Base-by-base conservation (phyloP, 2,888 invertebrate genomes). In the Brenthis hecate region DNA sequence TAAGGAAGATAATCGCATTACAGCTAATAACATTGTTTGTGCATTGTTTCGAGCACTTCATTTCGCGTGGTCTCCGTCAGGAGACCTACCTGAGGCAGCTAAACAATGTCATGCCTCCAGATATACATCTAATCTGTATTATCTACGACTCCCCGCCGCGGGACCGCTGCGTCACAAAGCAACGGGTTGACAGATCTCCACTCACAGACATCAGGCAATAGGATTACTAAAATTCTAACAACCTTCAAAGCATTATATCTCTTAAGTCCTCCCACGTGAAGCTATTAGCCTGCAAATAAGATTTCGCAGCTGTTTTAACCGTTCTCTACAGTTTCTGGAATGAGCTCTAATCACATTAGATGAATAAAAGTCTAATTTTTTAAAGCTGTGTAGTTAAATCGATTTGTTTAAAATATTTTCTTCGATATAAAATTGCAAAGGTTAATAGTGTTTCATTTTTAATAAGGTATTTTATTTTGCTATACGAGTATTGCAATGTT, bases 131-230 rank as follows among this genome's bases (percentile, higher is more conserved):
- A 89, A 91, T 91, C 92, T 89, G 81, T 83, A 84, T 90, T 88
- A 91, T 91, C 89, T 85, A 73, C 75, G 76, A 85, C 78, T 84
- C 79, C 86, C 92, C 90, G 91, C 84, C 56, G 92, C 74, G 91
- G 78, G 82, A 84, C 82, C 89, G 89, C 86, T 82, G 82, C 85
- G 78, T 84, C 86, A 91, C 92, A 92, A 92, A 92, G 89, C 88
- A 90, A 90, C 87, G 91, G 91, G 92, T 92, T 92, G 92, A 92
- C 92, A 92, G 91, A 87, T 89, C 87, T 86, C 84, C 79, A 85
- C 85, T 85, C 87, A 84, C 85, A 81, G 82, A 84, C 87, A 84
- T 84, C 81, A 77, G 79, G 80, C 83, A 87, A 91, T 88, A 85
- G 88, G 86, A 89, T 92, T 90, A 89, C 87, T 84, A 77, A 87